Evolutionary conservation across 2,113 vertebrate species (phyloP), one percentile per base, ranked within the genome.

Genomic region (Pteropus alecto): DNA sequence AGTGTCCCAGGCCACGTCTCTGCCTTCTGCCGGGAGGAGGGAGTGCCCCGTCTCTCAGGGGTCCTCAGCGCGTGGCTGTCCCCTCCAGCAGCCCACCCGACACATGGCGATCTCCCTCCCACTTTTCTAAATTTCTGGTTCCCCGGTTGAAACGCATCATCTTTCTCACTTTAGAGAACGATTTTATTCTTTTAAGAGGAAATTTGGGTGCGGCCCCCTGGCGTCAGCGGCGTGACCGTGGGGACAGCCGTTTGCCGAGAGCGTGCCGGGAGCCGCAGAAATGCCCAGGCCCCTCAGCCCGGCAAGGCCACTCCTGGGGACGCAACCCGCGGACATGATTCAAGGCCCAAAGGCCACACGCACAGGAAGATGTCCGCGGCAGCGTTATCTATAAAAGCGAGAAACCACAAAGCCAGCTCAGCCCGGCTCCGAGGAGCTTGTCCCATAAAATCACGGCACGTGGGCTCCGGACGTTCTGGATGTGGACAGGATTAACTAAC

Each of bases 401-500:
- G 58, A 48, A 41, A 35, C n/a, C 74, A 14, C 3, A 6, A 28
- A 26, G 8, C 26, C 43, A 12, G 13, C 58, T 24, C 35, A 2
- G 61, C 41, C 56, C 1, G 43, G 12, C 43, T 13, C 35, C 38
- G 0, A n/a, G 79, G 71, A 13, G 7, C 2, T 26, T 13, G 43
- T 33, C 87, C 21, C 60, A 9, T 3, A 11, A 70, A 60, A 4
- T 28, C 24, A 54, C 3, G 18, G 82, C 2, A 0, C 5, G 35
- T 30, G 4, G 16, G 56, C 87, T 21, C 71, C 2, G 30, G 81
- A 41, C 9, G 3, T 41, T 56, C 48, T 1, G 15, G 48, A 56
- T 21, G 0, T 16, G 3, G 22, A 7, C 0, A 0, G 0, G 56
- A 24, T 4, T 51, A 18, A 1, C 11, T 5, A 4, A 1, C 22